Base-by-base conservation (phyloP, 2,113 vertebrate genomes). In the Chrysemys picta region DNA sequence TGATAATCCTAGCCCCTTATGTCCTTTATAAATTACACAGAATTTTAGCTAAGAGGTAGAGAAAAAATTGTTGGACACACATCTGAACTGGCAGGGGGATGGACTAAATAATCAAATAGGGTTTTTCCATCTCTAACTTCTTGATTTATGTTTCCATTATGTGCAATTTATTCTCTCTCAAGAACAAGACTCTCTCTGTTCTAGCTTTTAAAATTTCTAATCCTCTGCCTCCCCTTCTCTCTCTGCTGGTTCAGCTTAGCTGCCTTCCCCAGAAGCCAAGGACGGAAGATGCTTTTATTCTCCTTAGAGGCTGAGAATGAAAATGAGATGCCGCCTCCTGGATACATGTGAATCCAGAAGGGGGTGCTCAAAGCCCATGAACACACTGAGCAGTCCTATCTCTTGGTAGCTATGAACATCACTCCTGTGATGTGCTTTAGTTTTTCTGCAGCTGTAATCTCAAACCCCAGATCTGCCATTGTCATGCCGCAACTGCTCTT, bases 341-440 rank as follows among this genome's bases (percentile, higher is more conserved):
- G 27, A 62, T 45, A 53, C 69, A 42, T 12, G 1, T 93, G 24
- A n/a, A 78, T 94, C 82, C 90, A 94, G 91, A 89, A 90, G 86
- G 91, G 82, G 62, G 76, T 91, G 42, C 81, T 95, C 79, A 45
- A 72, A 49, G 69, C 82, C 76, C 57, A 4, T 72, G 82, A 88
- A 83, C 21, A 2, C 6, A 0, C 0, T 0, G 29, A 91, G 31
- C 45, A 12, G n/a, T 29, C 29, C 54, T 52, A 5, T 59, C 7
- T n/a, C 27, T 50, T 5, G 52, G 10, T 80, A 47, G 38, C 24
- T 29, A 17, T 65, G 24, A 22, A 35, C 80, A 53, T 21, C 31
- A 54, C 6, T 84, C 35, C 25, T 82, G 78, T 31, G 27, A 17
- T 82, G 16, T 1, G 2, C 1, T n/a, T 82, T 16, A 59, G 69